These are phyloP conservation scores for Oriolus oriolus DNA, from an alignment of 2,113 vertebrate species.

Conservation along the genomic window DNA sequence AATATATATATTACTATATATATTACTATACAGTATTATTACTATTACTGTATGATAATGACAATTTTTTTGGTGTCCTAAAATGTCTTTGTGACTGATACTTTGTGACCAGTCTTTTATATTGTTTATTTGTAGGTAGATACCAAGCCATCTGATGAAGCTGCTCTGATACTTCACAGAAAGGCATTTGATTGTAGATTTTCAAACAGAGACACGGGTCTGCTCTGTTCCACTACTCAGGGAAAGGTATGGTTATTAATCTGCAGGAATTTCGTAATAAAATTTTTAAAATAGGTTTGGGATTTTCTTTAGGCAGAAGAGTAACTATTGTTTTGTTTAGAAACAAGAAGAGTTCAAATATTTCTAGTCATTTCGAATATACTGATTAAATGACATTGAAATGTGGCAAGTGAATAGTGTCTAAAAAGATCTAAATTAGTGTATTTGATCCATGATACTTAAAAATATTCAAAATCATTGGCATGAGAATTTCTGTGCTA, in stretches of 20 bases:
- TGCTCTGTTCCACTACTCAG: slow-evolving; percentile 80
- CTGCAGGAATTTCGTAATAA: neutral
- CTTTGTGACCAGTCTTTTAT: neutral
- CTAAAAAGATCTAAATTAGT: neutral
- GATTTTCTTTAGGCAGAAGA: neutral
- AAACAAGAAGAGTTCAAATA: neutral
- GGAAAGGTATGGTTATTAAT: slow-evolving; percentile 78
- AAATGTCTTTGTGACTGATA: neutral
- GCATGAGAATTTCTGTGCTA: neutral
- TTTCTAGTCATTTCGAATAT: neutral
- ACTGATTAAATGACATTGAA: neutral
- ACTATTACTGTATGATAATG: neutral
- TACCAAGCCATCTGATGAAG: slow-evolving; percentile 78
- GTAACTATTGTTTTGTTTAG: neutral
- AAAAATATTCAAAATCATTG: neutral
- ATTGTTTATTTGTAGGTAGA: slow-evolving; percentile 56
- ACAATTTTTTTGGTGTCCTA: neutral
- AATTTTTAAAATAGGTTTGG: neutral
- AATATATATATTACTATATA: no score
- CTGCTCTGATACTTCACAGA: slow-evolving; percentile 88
- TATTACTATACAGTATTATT: no score
- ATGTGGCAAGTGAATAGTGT: neutral
- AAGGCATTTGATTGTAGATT: slow-evolving; percentile 89
- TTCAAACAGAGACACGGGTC: slow-evolving; percentile 63
- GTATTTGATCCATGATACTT: neutral